Conservation (phyloP, 2,113 vertebrate genomes). For the Cisticola juncidis region DNA sequence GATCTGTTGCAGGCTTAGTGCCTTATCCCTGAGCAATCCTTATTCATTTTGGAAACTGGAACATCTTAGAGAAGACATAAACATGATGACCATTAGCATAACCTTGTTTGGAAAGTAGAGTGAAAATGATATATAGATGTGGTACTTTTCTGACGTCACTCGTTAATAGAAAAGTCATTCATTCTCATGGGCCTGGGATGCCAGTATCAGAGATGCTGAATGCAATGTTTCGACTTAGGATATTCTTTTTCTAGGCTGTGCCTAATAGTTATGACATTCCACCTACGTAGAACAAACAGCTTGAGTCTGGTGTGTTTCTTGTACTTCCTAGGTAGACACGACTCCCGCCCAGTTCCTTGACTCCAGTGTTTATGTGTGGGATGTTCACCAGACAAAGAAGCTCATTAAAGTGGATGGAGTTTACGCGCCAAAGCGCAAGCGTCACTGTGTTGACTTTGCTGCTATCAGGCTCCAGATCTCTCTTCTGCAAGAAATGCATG, state of each 20-base stretch:
- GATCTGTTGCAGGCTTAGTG: not conserved
- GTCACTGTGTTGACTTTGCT: slow-evolving; percentile 86
- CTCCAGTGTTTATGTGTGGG: slow-evolving; percentile 90
- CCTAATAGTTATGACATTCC: not conserved
- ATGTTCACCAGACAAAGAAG: slow-evolving; percentile 83
- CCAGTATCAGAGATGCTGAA: not conserved
- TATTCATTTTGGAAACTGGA: not conserved
- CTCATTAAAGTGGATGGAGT: slow-evolving; percentile 83
- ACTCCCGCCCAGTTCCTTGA: slow-evolving; percentile 88
- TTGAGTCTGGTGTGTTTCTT: not conserved
- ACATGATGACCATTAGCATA: not conserved
- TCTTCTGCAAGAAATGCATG: slow-evolving; percentile 79
- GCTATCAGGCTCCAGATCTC: slow-evolving; percentile 83
- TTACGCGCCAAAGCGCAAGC: slow-evolving; percentile 57
- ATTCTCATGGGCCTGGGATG: not conserved
- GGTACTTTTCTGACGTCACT: not conserved
- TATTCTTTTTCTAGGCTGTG: not conserved
- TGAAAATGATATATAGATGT: not conserved
- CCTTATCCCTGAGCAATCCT: not conserved
- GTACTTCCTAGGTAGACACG: slow-evolving; percentile 82
- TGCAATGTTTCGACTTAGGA: not conserved
- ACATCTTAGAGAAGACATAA: not conserved
- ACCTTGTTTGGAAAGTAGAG: not conserved
- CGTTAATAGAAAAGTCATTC: not conserved
- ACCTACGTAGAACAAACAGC: not conserved